phyloP scores from a whole-genome alignment of 2,888 invertebrate genomes.

The Nemoura dubitans region DNA sequence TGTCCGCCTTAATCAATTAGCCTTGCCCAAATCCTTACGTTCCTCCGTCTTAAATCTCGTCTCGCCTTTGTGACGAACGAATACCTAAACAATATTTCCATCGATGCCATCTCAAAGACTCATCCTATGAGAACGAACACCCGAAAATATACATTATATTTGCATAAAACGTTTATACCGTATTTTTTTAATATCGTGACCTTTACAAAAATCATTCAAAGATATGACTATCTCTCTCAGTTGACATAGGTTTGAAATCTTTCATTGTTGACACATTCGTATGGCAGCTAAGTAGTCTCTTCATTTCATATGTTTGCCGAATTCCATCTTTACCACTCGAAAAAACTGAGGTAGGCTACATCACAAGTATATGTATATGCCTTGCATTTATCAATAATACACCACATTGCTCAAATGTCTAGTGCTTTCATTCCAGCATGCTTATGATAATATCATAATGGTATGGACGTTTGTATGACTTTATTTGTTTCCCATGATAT shows the following conservation, averaged over 20 bases:
- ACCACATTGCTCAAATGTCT: not conserved
- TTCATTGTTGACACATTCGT: slow-evolving; percentile 22
- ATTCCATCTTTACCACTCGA: slow-evolving; percentile 18
- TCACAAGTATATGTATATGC: not conserved
- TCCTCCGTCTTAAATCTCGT: not conserved
- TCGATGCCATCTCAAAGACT: not conserved
- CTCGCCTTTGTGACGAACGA: not conserved
- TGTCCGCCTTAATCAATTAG: not conserved
- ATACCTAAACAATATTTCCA: not conserved
- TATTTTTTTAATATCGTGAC: not conserved
- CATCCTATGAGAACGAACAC: not conserved
- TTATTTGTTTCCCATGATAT: slow-evolving; percentile 20
- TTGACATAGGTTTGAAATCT: slow-evolving; percentile 28
- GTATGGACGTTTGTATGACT: slow-evolving; percentile 15
- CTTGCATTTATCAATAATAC: slow-evolving; percentile 25
- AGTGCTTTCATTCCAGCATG: not conserved
- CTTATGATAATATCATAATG: slow-evolving; percentile 17
- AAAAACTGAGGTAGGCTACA: not conserved
- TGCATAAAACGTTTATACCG: not conserved
- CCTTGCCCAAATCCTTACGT: not conserved
- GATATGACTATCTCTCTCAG: not conserved
- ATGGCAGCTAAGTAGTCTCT: slow-evolving; percentile 16
- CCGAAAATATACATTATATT: not conserved
- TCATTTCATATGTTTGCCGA: slow-evolving; percentile 10
- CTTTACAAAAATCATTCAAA: slow-evolving; percentile 1